Percentiles rank a stretch among this genome's conserved stretches.
These are phyloP conservation scores for Anastrepha ludens DNA, from an alignment of 1,140 invertebrate species.

Conservation along the genomic window DNA sequence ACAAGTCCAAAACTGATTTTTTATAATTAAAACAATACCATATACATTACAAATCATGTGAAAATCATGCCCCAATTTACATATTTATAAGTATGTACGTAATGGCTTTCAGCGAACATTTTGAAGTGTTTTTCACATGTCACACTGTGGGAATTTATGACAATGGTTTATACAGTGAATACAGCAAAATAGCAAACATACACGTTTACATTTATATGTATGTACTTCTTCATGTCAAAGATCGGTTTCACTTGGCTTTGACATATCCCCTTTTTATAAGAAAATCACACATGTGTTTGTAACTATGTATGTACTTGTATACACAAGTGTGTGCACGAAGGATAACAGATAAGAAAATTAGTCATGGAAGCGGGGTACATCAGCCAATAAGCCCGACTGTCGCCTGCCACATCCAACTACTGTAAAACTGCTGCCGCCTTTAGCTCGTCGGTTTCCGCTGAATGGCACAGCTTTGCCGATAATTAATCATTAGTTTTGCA, in stretches of 20 bases:
- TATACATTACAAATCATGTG: not conserved
- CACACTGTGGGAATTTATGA: conserved; percentile 44
- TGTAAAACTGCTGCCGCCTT: not conserved
- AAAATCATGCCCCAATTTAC: not conserved
- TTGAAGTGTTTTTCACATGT: conserved; percentile 41
- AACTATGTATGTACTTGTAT: not conserved
- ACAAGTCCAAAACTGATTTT: no score
- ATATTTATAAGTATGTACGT: not conserved
- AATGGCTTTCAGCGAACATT: not conserved
- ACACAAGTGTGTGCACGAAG: not conserved
- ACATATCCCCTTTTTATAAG: not conserved
- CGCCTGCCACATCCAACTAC: not conserved
- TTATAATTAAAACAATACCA: no score
- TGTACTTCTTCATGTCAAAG: not conserved
- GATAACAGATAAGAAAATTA: conserved; percentile 48
- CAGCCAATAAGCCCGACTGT: conserved; percentile 50
- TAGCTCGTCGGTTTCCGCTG: conserved; percentile 24
- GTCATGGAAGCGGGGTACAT: conserved; percentile 21
- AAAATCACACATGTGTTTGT: not conserved
- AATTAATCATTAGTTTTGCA: conserved; percentile 56
- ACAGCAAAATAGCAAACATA: not conserved
- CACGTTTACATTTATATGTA: not conserved
- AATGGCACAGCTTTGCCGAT: conserved; percentile 45
- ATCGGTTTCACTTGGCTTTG: conserved; percentile 2
- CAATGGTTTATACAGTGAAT: not conserved